phyloP scores from a whole-genome alignment of 2,113 vertebrate genomes.

The Corapipo altera region DNA sequence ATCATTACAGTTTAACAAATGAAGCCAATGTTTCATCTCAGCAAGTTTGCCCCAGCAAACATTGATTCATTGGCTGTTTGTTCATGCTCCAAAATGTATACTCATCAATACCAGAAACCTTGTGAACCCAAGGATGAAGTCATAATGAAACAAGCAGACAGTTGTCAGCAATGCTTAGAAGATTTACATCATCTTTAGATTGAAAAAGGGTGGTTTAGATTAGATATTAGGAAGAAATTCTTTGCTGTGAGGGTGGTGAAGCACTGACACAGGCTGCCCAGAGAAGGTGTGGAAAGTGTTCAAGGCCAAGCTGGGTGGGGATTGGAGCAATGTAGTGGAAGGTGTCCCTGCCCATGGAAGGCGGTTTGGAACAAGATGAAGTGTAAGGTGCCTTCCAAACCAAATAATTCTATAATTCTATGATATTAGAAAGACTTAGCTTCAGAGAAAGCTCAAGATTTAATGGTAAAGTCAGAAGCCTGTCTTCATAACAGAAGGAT shows the following conservation, averaged over 20 bases:
- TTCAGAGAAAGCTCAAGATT: not conserved
- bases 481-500: not conserved
- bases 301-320: no score
- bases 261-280: not conserved
- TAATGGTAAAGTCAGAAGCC: not conserved
- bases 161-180: not conserved
- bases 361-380: not conserved
- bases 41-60: not conserved
- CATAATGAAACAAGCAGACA: not conserved
- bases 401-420: not conserved
- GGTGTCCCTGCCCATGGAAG: not conserved
- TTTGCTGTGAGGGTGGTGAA: not conserved
- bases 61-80: constrained; percentile 27
- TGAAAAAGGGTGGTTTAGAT: not conserved
- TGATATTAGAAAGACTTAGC: not conserved
- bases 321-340: not conserved
- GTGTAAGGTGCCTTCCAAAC: not conserved
- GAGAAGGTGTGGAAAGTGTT: not conserved
- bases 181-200: not conserved
- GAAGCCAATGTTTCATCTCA: constrained; percentile 46
- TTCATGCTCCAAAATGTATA: not conserved
- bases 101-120: not conserved
- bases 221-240: not conserved
- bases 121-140: not conserved
- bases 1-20: constrained; percentile 56